These are phyloP conservation scores for Martes flavigula DNA, from an alignment of 2,797 vertebrate genomes.

Conservation along the genomic window DNA sequence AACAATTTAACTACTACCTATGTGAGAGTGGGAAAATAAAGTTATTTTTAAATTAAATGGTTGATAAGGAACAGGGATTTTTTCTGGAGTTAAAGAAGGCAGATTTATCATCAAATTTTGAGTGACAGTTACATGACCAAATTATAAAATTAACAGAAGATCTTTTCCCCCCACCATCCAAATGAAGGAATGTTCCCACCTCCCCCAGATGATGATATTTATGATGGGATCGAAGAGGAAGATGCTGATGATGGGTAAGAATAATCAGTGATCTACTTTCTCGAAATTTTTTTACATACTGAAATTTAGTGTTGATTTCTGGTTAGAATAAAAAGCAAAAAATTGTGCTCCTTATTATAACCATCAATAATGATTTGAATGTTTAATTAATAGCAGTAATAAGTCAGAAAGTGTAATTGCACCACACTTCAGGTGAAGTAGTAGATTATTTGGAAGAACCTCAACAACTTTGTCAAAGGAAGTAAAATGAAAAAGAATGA, in stretches of 20 bases:
- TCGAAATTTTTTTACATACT: background rate
- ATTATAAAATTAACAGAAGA: conserved; percentile 48
- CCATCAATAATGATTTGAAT: background rate
- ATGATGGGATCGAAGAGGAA: conserved; percentile 90
- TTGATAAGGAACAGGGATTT: background rate
- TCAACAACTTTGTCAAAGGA: background rate
- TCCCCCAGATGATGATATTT: conserved; percentile 89
- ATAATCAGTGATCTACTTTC: conserved; percentile 28
- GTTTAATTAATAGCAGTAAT: background rate
- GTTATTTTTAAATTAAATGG: background rate
- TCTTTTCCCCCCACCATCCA: background rate
- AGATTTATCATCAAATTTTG: background rate
- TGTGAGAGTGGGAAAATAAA: background rate
- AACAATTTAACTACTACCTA: background rate
- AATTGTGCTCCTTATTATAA: background rate
- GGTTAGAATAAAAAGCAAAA: conserved; percentile 15
- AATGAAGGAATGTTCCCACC: conserved; percentile 87
- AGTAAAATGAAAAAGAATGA: conserved; percentile 8
- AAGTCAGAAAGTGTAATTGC: background rate
- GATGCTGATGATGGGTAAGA: conserved; percentile 86
- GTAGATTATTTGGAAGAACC: background rate
- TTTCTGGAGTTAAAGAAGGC: background rate
- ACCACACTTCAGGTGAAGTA: background rate
- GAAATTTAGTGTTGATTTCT: conserved; percentile 32
- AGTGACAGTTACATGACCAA: background rate